Conservation (phyloP, 1,140 invertebrate species). For the Wasmannia auropunctata region DNA sequence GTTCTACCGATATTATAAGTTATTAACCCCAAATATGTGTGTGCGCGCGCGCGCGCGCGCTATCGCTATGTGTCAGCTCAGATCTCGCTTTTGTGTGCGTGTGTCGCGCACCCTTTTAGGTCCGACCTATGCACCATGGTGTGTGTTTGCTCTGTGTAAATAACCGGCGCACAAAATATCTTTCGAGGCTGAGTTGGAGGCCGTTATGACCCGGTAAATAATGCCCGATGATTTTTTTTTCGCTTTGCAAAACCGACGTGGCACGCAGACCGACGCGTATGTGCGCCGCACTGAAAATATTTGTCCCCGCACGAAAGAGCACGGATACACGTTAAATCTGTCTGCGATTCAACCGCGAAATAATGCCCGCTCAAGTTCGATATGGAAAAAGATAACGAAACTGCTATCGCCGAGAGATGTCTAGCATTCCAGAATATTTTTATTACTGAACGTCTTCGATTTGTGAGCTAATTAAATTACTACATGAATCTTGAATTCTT, state of each 20-base stretch:
- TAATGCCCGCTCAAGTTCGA: not conserved
- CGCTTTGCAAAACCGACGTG: constrained; percentile 41
- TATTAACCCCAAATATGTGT: constrained; percentile 65
- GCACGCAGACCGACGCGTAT: not conserved
- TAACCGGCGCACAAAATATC: constrained; percentile 79
- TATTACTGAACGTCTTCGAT: not conserved
- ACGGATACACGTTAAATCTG: not conserved
- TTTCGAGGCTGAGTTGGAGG: constrained; percentile 80
- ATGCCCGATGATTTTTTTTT: constrained; percentile 63
- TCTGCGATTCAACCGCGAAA: not conserved
- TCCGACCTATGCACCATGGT: constrained; percentile 44
- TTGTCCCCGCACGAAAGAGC: not conserved
- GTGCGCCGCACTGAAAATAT: constrained; percentile 6
- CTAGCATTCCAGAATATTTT: not conserved
- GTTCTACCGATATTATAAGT: constrained; percentile 67
- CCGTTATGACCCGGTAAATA: constrained; percentile 78
- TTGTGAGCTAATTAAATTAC: not conserved
- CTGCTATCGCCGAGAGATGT: not conserved
- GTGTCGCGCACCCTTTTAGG: constrained; percentile 36
- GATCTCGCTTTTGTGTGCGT: constrained; percentile 65
- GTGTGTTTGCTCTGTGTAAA: constrained; percentile 37
- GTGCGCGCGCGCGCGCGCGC: too few relatives aligned
- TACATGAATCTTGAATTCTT: not conserved
- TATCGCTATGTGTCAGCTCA: not conserved
- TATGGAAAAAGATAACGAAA: not conserved